Evolutionary conservation across 2,113 vertebrate species (phyloP), one percentile per base, ranked within the genome.

Genomic region (Todiramphus chloris): DNA sequence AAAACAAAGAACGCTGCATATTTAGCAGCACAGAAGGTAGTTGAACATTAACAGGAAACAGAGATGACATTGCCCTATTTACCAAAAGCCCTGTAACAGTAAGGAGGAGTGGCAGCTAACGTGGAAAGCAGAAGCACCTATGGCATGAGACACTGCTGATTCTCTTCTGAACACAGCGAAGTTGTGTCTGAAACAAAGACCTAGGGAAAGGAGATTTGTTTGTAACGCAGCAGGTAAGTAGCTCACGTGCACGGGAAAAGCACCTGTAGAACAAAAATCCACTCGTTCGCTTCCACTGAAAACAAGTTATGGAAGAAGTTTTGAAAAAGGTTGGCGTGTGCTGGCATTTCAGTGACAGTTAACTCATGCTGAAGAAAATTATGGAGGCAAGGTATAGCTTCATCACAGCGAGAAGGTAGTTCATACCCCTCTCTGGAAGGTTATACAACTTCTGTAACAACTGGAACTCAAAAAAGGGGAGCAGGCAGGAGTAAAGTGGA

Each of bases 341-440:
- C 39, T 74, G 31, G 60, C 44, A 55, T 50, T 82, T 72, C 51
- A 62, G 63, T 5, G 27, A 76, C 33, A 72, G 68, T 51, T 48
- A 58, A 78, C 37, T 72, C 5, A 21, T 3, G 31, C 31, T 75
- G 33, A 79, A 77, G 35, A 66, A 69, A 15, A 72, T 58, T 2
- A 69, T 0, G 0, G 0, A 78, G 51, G 18, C 25, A 74, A 63
- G n/a, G 18, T 33, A 9, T 6, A 39, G 37, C 37, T 79, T n/a
- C n/a, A 41, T 8, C 24, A 59, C 25, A 78, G 33, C 33, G 59
- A 24, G 11, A 62, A 59, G 43, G 58, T 10, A 67, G 48, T 2
- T 5, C 18, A 35, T 37, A 55, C 21, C 18, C 25, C 58, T 37
- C 23, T 59, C 56, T 77, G 41, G 25, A 91, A 83, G 41, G 80